Evolutionary conservation across 2,113 vertebrate genomes (phyloP), one percentile per base, ranked within the genome.

Genomic region (Lethenteron reissneri): DNA sequence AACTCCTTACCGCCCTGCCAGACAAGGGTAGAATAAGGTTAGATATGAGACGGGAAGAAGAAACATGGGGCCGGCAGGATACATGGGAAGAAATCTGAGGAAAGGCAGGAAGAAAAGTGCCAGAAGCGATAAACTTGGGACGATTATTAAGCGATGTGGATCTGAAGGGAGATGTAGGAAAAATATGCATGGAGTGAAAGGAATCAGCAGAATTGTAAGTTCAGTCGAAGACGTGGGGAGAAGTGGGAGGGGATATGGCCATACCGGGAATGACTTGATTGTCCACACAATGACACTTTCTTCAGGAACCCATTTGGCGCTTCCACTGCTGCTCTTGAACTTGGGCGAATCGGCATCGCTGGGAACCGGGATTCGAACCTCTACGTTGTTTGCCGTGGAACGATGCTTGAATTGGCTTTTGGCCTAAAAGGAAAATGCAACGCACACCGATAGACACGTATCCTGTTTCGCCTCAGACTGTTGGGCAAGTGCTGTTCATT

Each of bases 401-500:
- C 95, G 92, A 78, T 92, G 92, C 82, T 97, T 97, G 79, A 97
- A 97, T 73, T 97, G 92, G 1, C 88, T 88, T 77, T 95, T 95
- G 59, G 90, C 92, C 92, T 96, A 71, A 8, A 0, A 1, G 14
- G 14, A 25, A 11, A 41, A 58, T 58, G n/a, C 57, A 59, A 6
- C 25, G 25, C n/a, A 25, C 11, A 15, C 13, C 57, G 8, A 17
- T 11, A 41, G 14, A 41, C n/a, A 10, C 14, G n/a, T 10, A 9
- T 9, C 56, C 68, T 25, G 25, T 12, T 69, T 25, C 12, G 12
- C 68, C 12, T 19, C 56, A 17, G 69, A 4, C 19, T 41, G 41
- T 12, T n/a, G 12, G 8, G 14, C 13, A 12, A 25, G 56, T 56
- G 19, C 56, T 11, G 69, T 56, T 25, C 14, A 7, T 19, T 21